Base-by-base conservation (phyloP, 2,888 invertebrate genomes). In the Prosapia bicincta region DNA sequence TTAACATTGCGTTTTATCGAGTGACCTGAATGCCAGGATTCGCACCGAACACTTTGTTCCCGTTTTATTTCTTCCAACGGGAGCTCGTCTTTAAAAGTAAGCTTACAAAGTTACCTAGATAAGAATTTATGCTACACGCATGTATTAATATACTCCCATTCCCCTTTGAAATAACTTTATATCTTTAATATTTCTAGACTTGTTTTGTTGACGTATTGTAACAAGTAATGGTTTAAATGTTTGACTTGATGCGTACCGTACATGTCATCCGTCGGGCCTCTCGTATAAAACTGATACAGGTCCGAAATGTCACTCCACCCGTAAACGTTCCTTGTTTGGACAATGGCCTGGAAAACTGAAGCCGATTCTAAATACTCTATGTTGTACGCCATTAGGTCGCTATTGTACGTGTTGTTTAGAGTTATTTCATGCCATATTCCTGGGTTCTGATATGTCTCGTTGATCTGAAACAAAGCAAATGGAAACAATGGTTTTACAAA, bases 291-390 rank as follows among this genome's bases (percentile, higher is more conserved):
- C 83, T 90, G 91, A 85, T 91, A 91, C 78, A 91, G 89, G 83
- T 91, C 91, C 83, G 91, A 91, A 74, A 91, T 90, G 87, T 91
- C 90, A 81, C 90, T 90, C 91, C 91, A 91, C 0, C 92, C 92
- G 80, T 91, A 91, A 85, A 90, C 87, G 84, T 92, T 92, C 86
- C 90, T 91, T 74, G 92, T 91, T 82, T 91, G 90, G 74, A 92
- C 91, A 80, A 90, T 90, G 10, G 91, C 91, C 82, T 92, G 92
- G 84, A 92, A 92, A 78, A 90, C 89, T 13, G 90, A 89, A 0
- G 88, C 90, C 0, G 91, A 88, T 83, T 90, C 87, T 79, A 92
- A 85, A 54, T 87, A 88, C 26, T 86, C 85, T 81, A 92, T 88
- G 83, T 90, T 89, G 84, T 91, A 90, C 0, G 89, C 85, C 82